Evolutionary conservation across 53 echinoderm and acorn worm genomes (phyloP).

Genomic region (Henricia sp.): DNA sequence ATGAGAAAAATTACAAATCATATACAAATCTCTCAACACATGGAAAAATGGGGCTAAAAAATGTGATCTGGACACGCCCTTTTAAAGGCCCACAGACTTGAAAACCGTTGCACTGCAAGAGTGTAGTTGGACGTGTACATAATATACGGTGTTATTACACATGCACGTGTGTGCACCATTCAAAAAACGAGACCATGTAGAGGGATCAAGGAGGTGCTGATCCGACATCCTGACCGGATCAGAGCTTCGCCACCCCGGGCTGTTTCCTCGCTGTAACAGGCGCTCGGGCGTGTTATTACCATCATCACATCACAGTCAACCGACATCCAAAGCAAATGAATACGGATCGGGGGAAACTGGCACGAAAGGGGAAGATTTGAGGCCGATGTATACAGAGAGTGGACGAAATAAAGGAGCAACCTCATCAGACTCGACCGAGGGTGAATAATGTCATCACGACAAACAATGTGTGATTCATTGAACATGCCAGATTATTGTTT

Average conservation of each 20-base stretch:
- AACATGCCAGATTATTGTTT: constrained; percentile 55
- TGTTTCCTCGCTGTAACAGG: constrained; percentile 54
- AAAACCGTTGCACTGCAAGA: no score
- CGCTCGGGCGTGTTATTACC: constrained; percentile 52
- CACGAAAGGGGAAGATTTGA: neutral
- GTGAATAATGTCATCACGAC: constrained; percentile 53
- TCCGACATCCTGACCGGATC: constrained; percentile 49
- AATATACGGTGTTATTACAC: neutral
- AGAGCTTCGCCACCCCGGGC: constrained; percentile 17
- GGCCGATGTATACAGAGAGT: neutral
- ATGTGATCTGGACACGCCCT: no score
- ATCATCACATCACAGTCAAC: constrained; percentile 54
- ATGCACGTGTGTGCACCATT: constrained; percentile 21
- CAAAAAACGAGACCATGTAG: neutral
- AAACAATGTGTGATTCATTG: constrained; percentile 48
- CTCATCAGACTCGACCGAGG: constrained; percentile 48
- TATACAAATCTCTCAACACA: no score
- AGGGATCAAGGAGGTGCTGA: constrained; percentile 44
- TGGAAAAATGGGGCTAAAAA: no score
- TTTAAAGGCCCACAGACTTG: no score
- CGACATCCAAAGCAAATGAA: neutral
- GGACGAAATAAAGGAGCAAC: neutral
- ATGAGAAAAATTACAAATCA: no score
- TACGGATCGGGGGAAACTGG: neutral
- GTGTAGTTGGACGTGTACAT: no score